phyloP scores from a whole-genome alignment of 1,140 invertebrate species.

The Drosophila littoralis region DNA sequence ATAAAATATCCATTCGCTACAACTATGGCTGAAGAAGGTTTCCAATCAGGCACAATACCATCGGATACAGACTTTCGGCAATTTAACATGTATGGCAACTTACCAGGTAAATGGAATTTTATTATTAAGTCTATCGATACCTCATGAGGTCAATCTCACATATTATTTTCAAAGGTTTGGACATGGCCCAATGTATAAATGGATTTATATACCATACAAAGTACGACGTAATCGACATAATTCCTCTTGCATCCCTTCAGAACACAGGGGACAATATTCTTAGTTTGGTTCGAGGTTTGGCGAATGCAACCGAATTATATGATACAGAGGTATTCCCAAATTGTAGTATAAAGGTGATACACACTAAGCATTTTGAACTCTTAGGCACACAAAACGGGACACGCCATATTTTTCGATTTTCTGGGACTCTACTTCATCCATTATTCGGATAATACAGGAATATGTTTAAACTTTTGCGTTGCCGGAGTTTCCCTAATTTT shows the following conservation, averaged over 20 bases:
- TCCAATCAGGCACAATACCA: slow-evolving; percentile 93
- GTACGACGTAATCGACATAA: slow-evolving; percentile 90
- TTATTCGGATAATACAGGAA: slow-evolving; percentile 86
- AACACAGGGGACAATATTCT: slow-evolving; percentile 92
- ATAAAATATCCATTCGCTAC: slow-evolving; percentile 92
- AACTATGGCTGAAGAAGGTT: slow-evolving; percentile 92
- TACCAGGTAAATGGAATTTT: slow-evolving; percentile 68
- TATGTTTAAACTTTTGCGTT: slow-evolving; percentile 86
- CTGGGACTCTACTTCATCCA: slow-evolving; percentile 89
- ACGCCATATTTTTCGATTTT: slow-evolving; percentile 92
- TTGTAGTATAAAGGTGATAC: background rate
- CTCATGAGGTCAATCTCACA: background rate
- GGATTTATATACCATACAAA: slow-evolving; percentile 96
- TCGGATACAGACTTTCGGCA: slow-evolving; percentile 95
- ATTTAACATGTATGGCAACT: slow-evolving; percentile 88
- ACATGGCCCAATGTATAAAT: slow-evolving; percentile 96
- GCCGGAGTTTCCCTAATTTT: slow-evolving; percentile 84
- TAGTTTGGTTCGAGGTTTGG: slow-evolving; percentile 87
- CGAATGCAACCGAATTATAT: slow-evolving; percentile 86
- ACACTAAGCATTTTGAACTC: slow-evolving; percentile 47
- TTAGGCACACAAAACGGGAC: slow-evolving; percentile 77
- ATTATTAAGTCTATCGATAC: no score
- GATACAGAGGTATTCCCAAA: slow-evolving; percentile 63
- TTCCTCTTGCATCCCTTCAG: slow-evolving; percentile 92
- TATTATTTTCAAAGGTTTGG: slow-evolving; percentile 85